A percentile compares a stretch with the other conserved stretches of the same genome.
These are phyloP conservation scores for Zootermopsis nevadensis DNA, from an alignment of 2,888 invertebrate genomes.

Conservation along the genomic window DNA sequence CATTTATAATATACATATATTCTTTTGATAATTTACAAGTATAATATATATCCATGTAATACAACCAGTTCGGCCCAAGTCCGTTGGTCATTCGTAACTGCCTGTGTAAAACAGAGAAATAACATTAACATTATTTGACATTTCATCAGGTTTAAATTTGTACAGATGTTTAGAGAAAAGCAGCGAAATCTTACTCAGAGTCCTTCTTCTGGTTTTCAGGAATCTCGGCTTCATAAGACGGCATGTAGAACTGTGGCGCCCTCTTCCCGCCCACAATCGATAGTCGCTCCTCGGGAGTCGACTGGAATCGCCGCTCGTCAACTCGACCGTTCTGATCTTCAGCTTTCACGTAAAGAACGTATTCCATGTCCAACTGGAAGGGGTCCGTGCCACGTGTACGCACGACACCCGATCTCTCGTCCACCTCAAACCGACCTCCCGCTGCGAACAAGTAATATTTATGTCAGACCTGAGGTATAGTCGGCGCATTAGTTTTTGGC, in stretches of 20 bases:
- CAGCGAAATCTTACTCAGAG: slow-evolving; percentile 90
- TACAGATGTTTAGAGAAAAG: too few species aligned
- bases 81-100: too few species aligned
- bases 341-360: slow-evolving; percentile 94
- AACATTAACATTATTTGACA: too few species aligned
- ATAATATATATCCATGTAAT: too few species aligned
- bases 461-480: too few species aligned
- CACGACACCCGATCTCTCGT: slow-evolving; percentile 92
- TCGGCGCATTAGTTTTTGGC: too few species aligned
- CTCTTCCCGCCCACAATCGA: slow-evolving; percentile 98
- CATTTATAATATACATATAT: too few species aligned
- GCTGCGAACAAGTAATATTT: slow-evolving; percentile 60
- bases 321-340: slow-evolving; percentile 95
- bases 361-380: slow-evolving; percentile 95
- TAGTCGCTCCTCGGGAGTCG: slow-evolving; percentile 89
- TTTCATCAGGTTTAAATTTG: too few species aligned
- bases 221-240: slow-evolving; percentile 93
- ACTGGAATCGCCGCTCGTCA: slow-evolving; percentile 90
- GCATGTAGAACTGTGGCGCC: slow-evolving; percentile 97
- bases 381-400: slow-evolving; percentile 91
- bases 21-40: too few species aligned
- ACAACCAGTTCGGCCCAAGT: too few species aligned
- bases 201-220: slow-evolving; percentile 97
- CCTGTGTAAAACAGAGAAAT: too few species aligned
- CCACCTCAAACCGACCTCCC: slow-evolving; percentile 82